These are phyloP conservation scores for Cyrtonyx montezumae DNA, from an alignment of 2,113 vertebrate genomes.

Conservation along the genomic window DNA sequence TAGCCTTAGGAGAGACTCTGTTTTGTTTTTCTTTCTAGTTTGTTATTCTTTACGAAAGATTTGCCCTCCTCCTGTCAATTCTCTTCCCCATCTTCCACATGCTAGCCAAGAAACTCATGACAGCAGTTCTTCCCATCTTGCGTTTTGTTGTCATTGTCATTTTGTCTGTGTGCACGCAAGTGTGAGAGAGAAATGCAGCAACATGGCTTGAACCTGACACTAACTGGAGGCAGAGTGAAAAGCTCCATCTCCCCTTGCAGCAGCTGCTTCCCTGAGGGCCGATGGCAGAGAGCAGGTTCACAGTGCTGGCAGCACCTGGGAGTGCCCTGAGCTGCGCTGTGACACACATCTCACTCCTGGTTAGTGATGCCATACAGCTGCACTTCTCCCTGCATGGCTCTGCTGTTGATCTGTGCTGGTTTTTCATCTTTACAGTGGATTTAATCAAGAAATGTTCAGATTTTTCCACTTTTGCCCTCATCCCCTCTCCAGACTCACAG, in stretches of 20 bases:
- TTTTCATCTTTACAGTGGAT: neutral
- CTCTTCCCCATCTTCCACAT: neutral
- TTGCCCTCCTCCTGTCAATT: neutral
- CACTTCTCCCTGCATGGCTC: neutral
- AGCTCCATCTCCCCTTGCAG: neutral
- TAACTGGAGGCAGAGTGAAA: neutral
- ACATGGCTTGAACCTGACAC: neutral
- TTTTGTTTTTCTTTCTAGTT: neutral
- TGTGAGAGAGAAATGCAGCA: neutral
- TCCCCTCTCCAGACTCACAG: neutral
- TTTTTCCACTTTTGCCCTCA: neutral
- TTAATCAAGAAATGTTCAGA: constrained; percentile 4
- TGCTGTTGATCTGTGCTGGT: neutral
- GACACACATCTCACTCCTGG: neutral
- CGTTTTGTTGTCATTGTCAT: neutral
- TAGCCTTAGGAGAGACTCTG: neutral
- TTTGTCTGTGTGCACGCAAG: neutral
- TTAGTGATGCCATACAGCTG: neutral
- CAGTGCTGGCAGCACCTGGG: neutral
- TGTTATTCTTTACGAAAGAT: neutral
- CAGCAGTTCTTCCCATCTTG: constrained; percentile 1
- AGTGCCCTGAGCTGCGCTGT: neutral
- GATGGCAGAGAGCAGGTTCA: rapidly evolving
- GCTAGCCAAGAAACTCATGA: neutral
- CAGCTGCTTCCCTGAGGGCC: neutral